These are phyloP conservation scores for Rhineura floridana DNA, from an alignment of 2,113 vertebrate genomes.

Conservation along the genomic window DNA sequence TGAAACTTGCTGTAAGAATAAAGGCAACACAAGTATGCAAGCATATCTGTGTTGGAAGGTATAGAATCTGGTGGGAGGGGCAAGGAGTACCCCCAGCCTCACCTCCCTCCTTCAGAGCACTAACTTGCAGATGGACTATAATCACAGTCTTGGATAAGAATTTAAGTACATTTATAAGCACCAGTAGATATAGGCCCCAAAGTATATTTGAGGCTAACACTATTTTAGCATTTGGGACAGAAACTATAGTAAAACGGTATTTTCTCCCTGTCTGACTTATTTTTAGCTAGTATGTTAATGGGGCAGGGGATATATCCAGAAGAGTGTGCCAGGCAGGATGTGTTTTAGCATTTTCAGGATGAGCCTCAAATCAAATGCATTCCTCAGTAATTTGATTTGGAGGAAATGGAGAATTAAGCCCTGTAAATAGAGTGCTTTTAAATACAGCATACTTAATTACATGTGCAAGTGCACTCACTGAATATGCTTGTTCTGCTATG, in stretches of 20 bases:
- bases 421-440: slow-evolving; percentile 53
- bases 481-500: slow-evolving; percentile 23
- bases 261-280: neutral
- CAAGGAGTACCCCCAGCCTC: neutral
- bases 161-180: neutral
- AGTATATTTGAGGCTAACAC: neutral
- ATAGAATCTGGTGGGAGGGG: neutral
- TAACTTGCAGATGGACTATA: neutral
- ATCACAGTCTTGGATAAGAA: neutral
- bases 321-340: neutral
- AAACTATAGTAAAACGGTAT: neutral
- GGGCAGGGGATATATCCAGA: neutral
- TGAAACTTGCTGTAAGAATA: neutral
- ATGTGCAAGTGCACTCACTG: slow-evolving; percentile 37
- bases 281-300: neutral
- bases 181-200: neutral
- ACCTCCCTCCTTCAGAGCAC: neutral
- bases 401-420: slow-evolving; percentile 48
- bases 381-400: slow-evolving; percentile 46
- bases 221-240: neutral
- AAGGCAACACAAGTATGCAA: neutral
- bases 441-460: slow-evolving; percentile 51
- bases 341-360: slow-evolving; percentile 28
- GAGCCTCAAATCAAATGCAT: slow-evolving; percentile 22
- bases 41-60: neutral